Conservation (phyloP, 2,888 invertebrate genomes). For the Hyalella azteca region DNA sequence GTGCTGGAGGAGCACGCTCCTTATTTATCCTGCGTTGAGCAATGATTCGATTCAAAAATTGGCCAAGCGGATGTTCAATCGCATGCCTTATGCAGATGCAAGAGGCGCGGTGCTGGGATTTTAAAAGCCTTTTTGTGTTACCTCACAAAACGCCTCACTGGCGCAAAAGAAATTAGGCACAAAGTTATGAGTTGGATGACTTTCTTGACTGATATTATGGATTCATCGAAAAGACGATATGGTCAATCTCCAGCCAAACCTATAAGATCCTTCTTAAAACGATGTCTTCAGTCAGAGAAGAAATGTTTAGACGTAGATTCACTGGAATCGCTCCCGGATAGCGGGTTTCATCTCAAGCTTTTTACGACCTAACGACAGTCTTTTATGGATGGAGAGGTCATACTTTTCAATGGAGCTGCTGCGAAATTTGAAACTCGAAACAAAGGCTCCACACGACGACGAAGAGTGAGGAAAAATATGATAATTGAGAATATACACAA, state of each 20-base stretch:
- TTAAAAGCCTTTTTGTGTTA: slow-evolving; percentile 5
- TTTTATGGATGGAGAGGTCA: slow-evolving; percentile 35
- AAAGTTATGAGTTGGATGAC: background rate
- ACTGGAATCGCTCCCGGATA: background rate
- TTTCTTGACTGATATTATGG: background rate
- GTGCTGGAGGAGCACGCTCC: background rate
- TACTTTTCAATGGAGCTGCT: slow-evolving; percentile 26
- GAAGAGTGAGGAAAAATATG: background rate
- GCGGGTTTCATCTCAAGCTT: slow-evolving; percentile 21
- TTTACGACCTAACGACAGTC: slow-evolving; percentile 31
- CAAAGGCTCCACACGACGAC: background rate
- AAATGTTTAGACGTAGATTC: slow-evolving; percentile 3
- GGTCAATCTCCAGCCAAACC: background rate
- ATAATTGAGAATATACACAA: too few relatives aligned
- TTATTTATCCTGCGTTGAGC: slow-evolving; percentile 4
- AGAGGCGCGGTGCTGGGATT: background rate
- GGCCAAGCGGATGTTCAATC: slow-evolving; percentile 17
- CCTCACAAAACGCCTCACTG: slow-evolving; percentile 12
- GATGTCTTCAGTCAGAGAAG: background rate
- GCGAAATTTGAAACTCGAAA: background rate
- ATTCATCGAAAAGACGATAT: background rate
- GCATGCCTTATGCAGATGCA: slow-evolving; percentile 16
- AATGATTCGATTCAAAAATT: slow-evolving; percentile 24
- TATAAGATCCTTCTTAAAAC: too few relatives aligned
- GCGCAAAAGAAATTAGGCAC: background rate